Percentiles rank a stretch among this genome's conserved stretches.
Evolutionary conservation across 2,888 invertebrate genomes (phyloP).

Genomic region (Melanophora roralis): DNA sequence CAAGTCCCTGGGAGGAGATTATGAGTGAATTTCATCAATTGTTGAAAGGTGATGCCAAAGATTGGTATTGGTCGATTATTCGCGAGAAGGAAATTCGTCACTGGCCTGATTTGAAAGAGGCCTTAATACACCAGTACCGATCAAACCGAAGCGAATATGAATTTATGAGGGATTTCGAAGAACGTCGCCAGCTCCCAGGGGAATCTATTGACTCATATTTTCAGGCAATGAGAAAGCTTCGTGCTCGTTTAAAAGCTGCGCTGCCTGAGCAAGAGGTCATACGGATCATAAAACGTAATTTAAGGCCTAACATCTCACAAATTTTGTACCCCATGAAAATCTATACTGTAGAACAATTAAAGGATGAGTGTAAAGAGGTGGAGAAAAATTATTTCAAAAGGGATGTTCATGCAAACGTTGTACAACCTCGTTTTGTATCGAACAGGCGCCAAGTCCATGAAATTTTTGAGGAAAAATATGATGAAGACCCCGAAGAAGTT

Average conservation of each 20-base stretch:
- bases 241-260: background rate
- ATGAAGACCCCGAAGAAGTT: background rate
- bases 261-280: background rate
- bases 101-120: background rate
- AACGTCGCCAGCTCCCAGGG: background rate
- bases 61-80: constrained; percentile 20
- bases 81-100: background rate
- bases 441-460: no score
- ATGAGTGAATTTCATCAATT: background rate
- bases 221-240: background rate
- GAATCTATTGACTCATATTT: background rate
- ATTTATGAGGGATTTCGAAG: background rate
- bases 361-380: background rate
- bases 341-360: background rate
- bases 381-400: background rate
- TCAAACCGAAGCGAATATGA: background rate
- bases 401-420: background rate
- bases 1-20: background rate
- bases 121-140: background rate
- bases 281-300: background rate
- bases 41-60: background rate
- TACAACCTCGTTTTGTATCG: no score
- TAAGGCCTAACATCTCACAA: background rate
- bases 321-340: background rate
- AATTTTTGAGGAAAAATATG: background rate